Evolutionary conservation across 2,888 invertebrate species (phyloP).

Genomic region (Acanthoscelides obtectus): DNA sequence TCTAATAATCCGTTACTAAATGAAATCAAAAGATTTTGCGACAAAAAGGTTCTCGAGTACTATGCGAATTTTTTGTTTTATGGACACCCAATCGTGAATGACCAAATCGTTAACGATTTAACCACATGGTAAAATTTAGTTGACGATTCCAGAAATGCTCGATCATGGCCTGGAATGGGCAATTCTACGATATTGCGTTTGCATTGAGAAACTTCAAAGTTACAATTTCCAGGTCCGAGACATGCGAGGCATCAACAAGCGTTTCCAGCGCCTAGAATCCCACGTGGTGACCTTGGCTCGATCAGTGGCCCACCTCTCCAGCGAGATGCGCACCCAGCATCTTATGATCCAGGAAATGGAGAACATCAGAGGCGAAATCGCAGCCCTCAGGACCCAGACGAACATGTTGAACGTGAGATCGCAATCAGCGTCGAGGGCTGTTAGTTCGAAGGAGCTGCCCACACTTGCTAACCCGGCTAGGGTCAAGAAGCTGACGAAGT

Average conservation of each 20-base stretch:
- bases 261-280: conserved; percentile 83
- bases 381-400: conserved; percentile 66
- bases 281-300: conserved; percentile 88
- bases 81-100: no score
- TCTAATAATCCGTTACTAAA: no score
- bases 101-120: no score
- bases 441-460: conserved; percentile 56
- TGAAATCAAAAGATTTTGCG: no score
- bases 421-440: conserved; percentile 59
- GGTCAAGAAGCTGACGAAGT: conserved; percentile 85
- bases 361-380: conserved; percentile 75
- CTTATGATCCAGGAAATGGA: conserved; percentile 88
- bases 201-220: no score
- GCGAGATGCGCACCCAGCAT: conserved; percentile 87
- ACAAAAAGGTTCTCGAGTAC: no score
- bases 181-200: no score
- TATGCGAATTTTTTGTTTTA: no score
- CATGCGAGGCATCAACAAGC: conserved; percentile 73
- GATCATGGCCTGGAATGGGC: no score
- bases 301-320: conserved; percentile 86
- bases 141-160: no score
- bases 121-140: no score
- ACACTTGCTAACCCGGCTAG: conserved; percentile 81
- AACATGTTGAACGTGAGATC: conserved; percentile 59
- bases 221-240: conserved; percentile 46